A percentile compares a stretch with the other conserved stretches of the same genome.
Conservation (phyloP, 2,888 invertebrate genomes). For the Xanthostigma xanthostigma region DNA sequence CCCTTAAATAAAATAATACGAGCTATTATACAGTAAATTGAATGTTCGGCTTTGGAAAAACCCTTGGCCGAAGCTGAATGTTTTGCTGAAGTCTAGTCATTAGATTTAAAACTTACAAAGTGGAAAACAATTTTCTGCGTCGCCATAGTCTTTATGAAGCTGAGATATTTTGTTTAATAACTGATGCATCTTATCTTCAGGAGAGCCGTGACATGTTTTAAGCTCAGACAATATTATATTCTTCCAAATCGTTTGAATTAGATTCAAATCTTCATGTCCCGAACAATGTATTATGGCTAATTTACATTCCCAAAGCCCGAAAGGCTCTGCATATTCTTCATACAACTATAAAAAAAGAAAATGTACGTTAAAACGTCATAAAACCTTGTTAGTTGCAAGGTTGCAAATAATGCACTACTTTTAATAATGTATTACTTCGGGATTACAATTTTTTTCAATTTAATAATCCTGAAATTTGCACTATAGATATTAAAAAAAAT, state of each 20-base stretch:
- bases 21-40: too few species aligned
- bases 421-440: too few species aligned
- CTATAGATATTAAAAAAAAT: too few species aligned
- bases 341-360: conserved; percentile 45
- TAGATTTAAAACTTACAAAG: conserved; percentile 40
- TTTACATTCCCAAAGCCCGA: conserved; percentile 84
- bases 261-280: conserved; percentile 72
- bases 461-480: too few species aligned
- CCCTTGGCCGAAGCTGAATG: too few species aligned
- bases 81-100: not conserved
- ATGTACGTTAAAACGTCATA: not conserved
- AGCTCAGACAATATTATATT: conserved; percentile 58
- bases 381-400: too few species aligned
- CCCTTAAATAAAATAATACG: too few species aligned
- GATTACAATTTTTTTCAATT: too few species aligned
- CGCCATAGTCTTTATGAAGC: conserved; percentile 62
- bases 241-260: conserved; percentile 86
- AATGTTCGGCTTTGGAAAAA: too few species aligned
- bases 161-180: conserved; percentile 62
- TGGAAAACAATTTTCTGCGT: conserved; percentile 78
- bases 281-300: conserved; percentile 90
- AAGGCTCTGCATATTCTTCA: conserved; percentile 82
- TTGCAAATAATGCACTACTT: too few species aligned
- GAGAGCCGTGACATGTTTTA: conserved; percentile 30
- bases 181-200: conserved; percentile 46